Evolutionary conservation across 2,113 vertebrate genomes (phyloP).

Genomic region (Bucco capensis): DNA sequence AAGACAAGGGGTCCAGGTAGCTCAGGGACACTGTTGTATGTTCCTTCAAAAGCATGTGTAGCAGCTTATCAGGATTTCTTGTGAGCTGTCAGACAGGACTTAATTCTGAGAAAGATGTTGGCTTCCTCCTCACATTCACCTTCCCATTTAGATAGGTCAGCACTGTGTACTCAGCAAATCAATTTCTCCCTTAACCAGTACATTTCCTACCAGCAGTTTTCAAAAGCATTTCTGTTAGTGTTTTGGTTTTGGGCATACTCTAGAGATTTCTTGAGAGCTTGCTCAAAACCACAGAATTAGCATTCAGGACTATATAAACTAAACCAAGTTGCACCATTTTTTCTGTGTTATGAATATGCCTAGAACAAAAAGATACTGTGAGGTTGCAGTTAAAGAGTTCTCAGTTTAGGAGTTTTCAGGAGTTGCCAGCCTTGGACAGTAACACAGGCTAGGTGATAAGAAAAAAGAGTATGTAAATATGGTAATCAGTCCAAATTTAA

Average conservation of each 20-base stretch:
- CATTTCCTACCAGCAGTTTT: not conserved
- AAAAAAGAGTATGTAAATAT: not conserved
- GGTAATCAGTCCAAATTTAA: not conserved
- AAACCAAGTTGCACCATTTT: not conserved
- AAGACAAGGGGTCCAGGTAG: not conserved
- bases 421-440: not conserved
- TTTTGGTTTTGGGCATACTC: not conserved
- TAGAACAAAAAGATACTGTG: accelerated
- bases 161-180: not conserved
- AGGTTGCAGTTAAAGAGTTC: not conserved
- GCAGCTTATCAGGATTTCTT: not conserved
- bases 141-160: not conserved
- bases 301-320: not conserved
- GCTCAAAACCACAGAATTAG: not conserved
- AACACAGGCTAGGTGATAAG: not conserved
- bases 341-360: not conserved
- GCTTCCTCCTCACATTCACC: not conserved
- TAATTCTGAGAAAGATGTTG: not conserved
- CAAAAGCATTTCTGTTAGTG: not conserved
- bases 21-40: not conserved
- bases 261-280: not conserved
- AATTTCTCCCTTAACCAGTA: not conserved
- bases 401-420: not conserved
- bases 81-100: not conserved
- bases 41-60: not conserved